Evolutionary conservation across 2,113 vertebrate genomes (phyloP).

Genomic region (Hippocampus zosterae): DNA sequence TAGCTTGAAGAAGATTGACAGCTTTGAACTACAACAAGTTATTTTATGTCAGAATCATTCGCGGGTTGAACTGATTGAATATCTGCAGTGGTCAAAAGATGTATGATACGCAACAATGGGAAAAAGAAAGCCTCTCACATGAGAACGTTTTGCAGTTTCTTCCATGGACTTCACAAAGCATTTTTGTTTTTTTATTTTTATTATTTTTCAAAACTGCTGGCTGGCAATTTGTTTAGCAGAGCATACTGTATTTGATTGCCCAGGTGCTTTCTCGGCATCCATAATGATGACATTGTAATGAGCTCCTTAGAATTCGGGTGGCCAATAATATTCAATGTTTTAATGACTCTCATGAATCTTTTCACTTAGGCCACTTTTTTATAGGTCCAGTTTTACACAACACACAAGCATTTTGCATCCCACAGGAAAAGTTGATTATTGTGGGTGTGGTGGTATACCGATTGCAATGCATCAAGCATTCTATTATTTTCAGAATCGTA

Average conservation of each 20-base stretch:
- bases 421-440: not conserved
- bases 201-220: not conserved
- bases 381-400: not conserved
- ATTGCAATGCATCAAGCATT: not conserved
- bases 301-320: not conserved
- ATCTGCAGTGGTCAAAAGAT: no score
- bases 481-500: no score
- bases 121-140: not conserved
- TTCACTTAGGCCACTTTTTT: not conserved
- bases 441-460: not conserved
- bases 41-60: no score
- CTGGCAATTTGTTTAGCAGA: not conserved
- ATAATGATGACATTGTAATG: not conserved
- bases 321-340: not conserved
- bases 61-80: no score
- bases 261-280: not conserved
- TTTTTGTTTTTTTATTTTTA: not conserved
- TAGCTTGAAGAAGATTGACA: no score
- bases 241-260: not conserved
- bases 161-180: not conserved
- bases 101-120: no score
- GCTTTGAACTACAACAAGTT: no score
- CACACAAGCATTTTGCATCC: not conserved
- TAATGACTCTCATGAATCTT: not conserved
- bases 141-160: not conserved